phyloP scores from a whole-genome alignment of 2,888 invertebrate genomes.

The Xylota sylvarum region DNA sequence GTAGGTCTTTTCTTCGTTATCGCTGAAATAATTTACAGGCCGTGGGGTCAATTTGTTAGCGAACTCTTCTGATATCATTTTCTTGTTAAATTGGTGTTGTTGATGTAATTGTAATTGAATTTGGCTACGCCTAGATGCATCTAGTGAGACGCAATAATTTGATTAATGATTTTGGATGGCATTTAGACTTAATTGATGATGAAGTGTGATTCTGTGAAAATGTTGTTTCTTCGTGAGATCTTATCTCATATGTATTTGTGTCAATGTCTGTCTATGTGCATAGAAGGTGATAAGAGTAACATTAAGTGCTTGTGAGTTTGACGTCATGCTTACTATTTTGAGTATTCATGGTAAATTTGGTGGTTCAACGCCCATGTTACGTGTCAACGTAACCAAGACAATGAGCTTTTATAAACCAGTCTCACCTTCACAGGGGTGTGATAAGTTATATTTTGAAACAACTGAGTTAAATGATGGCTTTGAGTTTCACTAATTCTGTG shows the following conservation, averaged over 20 bases:
- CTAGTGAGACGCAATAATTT: constrained; percentile 11
- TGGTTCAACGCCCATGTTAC: too few relatives aligned
- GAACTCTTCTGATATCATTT: constrained; percentile 48
- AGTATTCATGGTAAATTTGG: too few relatives aligned
- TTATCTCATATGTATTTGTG: not conserved
- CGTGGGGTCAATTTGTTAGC: constrained; percentile 46
- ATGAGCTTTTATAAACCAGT: too few relatives aligned
- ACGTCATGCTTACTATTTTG: not conserved
- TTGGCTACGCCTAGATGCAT: not conserved
- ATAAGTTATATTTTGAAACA: too few relatives aligned
- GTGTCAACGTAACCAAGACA: too few relatives aligned
- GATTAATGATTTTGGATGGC: not conserved
- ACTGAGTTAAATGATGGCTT: too few relatives aligned
- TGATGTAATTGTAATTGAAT: constrained; percentile 25
- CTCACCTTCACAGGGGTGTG: too few relatives aligned
- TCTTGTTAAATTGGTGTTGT: constrained; percentile 13
- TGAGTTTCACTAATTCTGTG: too few relatives aligned
- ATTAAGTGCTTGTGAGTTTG: not conserved
- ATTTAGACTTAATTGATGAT: not conserved
- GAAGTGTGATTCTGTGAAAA: too few relatives aligned
- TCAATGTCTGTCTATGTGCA: not conserved
- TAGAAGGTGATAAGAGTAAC: not conserved
- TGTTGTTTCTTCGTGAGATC: too few relatives aligned
- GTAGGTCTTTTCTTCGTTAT: constrained; percentile 32
- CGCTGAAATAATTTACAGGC: constrained; percentile 25